Percentiles rank a stretch among this genome's conserved stretches.
Conservation (phyloP, 1,140 invertebrate genomes). For the Lucilia cuprina region DNA sequence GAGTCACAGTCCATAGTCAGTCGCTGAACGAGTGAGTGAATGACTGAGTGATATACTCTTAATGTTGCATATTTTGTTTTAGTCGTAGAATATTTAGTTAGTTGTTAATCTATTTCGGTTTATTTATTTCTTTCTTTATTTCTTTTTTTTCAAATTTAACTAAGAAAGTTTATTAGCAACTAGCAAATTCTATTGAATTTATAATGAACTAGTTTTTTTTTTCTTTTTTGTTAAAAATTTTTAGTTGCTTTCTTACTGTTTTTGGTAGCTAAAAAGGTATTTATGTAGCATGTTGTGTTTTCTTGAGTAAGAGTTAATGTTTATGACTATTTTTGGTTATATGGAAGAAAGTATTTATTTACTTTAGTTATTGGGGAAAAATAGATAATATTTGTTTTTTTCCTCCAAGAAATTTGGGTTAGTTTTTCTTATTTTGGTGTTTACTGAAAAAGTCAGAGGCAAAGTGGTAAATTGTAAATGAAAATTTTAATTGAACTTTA, state of each 20-base stretch:
- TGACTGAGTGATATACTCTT: background rate
- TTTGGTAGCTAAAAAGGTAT: slow-evolving; percentile 5
- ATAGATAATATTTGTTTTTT: background rate
- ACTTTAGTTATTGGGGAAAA: background rate
- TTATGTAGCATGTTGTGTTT: slow-evolving; percentile 30
- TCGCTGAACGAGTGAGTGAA: background rate
- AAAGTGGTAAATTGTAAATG: background rate
- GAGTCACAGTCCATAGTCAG: slow-evolving; percentile 2
- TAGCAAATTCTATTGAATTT: slow-evolving; percentile 23
- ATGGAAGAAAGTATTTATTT: slow-evolving; percentile 7
- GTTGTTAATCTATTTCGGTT: slow-evolving; percentile 24
- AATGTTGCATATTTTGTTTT: background rate
- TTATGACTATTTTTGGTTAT: slow-evolving; percentile 30
- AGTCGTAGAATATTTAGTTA: background rate
- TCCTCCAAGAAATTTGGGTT: slow-evolving; percentile 3
- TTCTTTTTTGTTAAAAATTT: background rate
- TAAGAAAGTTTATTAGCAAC: slow-evolving; percentile 20
- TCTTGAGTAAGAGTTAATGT: slow-evolving; percentile 6
- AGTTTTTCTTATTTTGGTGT: background rate
- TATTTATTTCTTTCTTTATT: background rate
- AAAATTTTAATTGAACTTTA: background rate
- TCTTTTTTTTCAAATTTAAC: background rate
- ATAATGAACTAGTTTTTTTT: slow-evolving; percentile 17
- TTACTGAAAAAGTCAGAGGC: background rate
- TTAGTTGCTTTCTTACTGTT: background rate